Base-by-base conservation (phyloP, 2,113 vertebrate species). In the Ochotona curzoniae region DNA sequence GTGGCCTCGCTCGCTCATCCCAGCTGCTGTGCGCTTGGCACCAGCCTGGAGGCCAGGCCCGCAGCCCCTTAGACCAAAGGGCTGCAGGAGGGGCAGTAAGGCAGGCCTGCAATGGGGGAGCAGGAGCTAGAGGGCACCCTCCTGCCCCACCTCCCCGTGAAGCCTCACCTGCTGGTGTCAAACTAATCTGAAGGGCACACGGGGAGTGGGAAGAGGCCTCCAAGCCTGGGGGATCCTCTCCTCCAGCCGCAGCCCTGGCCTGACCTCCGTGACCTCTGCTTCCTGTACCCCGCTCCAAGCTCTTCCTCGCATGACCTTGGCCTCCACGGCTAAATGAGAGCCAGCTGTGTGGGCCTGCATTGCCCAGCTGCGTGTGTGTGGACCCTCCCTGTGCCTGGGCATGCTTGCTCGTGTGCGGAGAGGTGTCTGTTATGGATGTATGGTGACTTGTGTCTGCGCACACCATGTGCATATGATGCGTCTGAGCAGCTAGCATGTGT, bases 301-400 rank as follows among this genome's bases (percentile, higher is more conserved):
- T 86, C 91, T 93, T 91, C 69, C 96, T 95, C 93, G 86, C 95
- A 96, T 95, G 96, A 97, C 96, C 97, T 94, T 95, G 95, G 94
- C 98, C 97, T 96, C 97, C 95, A 67, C 18, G 57, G 97, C 97
- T 97, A 98, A 98, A 98, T 98, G 97, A 97, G 96, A 98, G 98
- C 97, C 98, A 97, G 98, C 98, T 99, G 99, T 95, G 95, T 94
- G 83, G 93, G 95, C 96, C 97, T 98, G 96, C 96, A 96, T 60
- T 66, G 85, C 64, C 85, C 98, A 96, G 96, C 97, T 85, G 96
- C 38, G 38, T 95, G 96, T 79, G 80, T 91, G 0, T 0, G 87
- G 88, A 66, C 80, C 63, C 96, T 95, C 85, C 95, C 91, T 92
- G 86, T 44, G 86, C 86, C 92, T 66, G 20, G 38, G 44, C 7